Evolutionary conservation across 2,113 vertebrate species (phyloP), one percentile per base, ranked within the genome.

Genomic region (Chrysochloris asiatica): DNA sequence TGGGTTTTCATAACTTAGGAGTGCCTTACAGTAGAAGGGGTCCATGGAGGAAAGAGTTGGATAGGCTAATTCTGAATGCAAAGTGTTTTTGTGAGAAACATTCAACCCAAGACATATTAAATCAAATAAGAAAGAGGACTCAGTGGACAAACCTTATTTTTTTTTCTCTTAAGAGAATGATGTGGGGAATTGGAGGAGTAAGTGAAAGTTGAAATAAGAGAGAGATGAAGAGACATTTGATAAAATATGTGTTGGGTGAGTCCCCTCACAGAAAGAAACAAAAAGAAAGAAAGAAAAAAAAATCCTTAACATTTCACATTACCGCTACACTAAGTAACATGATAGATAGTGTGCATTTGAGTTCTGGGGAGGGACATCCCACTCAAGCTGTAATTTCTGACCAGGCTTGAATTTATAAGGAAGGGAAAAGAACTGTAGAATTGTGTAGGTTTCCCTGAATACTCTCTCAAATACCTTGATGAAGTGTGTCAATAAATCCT

Each of bases 401-500:
- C 95, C 38, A 88, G 94, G 91, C 0, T 71, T 56, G 91, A 93
- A 96, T 90, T 96, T 95, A 95, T 72, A 78, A 96, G 86, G 83
- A 96, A 93, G 90, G 93, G 83, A 92, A 95, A 96, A 50, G 94
- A 95, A 95, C 95, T 43, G 88, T 72, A 95, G 79, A 96, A 97
- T 97, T 93, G 94, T 94, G 92, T 28, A 94, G 90, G 94, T 95
- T 96, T 96, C 93, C 93, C 96, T 96, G 96, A 95, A 95, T 95
- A 95, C 91, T 89, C 90, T 94, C 92, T 92, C 96, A 96, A 97
- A 97, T 90, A 96, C 93, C 96, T 96, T 97, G 96, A 97, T 95
- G 95, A 96, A 97, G 96, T 95, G 21, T 95, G 89, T 92, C 96
- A 96, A 96, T 97, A 96, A 97, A 97, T 97, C 93, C 96, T 96